A percentile compares a stretch with the other conserved stretches of the same genome.
Conservation (phyloP, 2,113 vertebrate genomes). For the Labeo rohita region DNA sequence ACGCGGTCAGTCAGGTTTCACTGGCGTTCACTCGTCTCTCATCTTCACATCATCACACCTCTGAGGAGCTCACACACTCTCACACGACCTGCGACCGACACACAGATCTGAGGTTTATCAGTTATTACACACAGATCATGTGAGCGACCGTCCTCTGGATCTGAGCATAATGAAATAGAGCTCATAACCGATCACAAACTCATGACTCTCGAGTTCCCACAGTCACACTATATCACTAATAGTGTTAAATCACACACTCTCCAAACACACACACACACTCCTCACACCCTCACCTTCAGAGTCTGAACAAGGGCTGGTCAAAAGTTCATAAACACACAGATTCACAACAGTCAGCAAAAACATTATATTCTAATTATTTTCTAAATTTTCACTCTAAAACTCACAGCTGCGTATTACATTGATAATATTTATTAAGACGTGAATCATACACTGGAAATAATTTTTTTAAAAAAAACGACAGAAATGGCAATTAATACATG, state of each 20-base stretch:
- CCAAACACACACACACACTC: background rate
- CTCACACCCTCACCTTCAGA: background rate
- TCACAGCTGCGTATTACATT: background rate
- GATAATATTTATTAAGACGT: background rate
- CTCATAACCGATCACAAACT: background rate
- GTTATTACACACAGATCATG: too few relatives aligned
- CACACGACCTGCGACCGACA: too few relatives aligned
- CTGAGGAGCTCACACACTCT: too few relatives aligned
- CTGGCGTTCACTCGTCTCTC: too few relatives aligned
- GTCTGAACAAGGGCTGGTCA: background rate
- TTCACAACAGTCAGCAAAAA: background rate
- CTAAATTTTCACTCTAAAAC: too few relatives aligned
- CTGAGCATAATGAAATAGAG: background rate
- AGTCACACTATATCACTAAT: background rate
- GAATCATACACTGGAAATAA: background rate
- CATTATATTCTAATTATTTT: background rate
- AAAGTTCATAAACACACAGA: background rate
- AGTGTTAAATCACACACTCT: conserved; percentile 19
- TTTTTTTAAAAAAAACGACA: too few relatives aligned
- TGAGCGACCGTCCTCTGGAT: background rate
- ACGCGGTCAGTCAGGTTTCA: too few relatives aligned
- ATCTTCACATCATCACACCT: too few relatives aligned
- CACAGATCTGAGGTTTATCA: too few relatives aligned
- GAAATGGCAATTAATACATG: too few relatives aligned
- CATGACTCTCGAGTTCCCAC: background rate